These are phyloP conservation scores for Streblospio benedicti DNA, from an alignment of 1,140 invertebrate species.

Conservation along the genomic window DNA sequence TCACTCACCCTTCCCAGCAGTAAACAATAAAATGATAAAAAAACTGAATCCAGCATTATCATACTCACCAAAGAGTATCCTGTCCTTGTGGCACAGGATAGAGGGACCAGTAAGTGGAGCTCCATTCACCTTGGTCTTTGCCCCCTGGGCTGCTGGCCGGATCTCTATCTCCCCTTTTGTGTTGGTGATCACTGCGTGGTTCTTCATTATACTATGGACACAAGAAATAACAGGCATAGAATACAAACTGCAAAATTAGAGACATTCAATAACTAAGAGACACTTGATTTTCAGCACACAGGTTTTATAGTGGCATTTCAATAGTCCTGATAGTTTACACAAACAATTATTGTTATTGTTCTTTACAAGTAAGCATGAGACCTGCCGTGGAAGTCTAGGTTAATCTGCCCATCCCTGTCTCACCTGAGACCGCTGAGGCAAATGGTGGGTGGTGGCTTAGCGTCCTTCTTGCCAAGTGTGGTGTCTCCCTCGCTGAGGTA, in stretches of 20 bases:
- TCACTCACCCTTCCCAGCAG: too few species aligned
- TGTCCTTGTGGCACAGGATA: conserved; percentile 40
- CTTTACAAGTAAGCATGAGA: background rate
- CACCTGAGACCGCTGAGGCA: conserved; percentile 44
- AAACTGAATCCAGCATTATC: too few species aligned
- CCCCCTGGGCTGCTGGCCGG: conserved; percentile 31
- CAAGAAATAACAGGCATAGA: background rate
- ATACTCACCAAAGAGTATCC: conserved; percentile 45
- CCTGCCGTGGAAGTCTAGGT: background rate
- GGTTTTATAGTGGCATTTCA: too few species aligned
- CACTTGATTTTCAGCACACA: too few species aligned
- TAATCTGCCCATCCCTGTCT: background rate
- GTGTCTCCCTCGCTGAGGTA: conserved; percentile 35
- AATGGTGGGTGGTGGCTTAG: conserved; percentile 34
- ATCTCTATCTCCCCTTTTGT: conserved; percentile 30
- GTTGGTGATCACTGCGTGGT: conserved; percentile 37
- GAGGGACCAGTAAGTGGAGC: conserved; percentile 32
- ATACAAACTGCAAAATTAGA: background rate
- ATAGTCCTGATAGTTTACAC: too few species aligned
- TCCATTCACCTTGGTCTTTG: conserved; percentile 47
- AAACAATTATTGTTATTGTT: background rate
- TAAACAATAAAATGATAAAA: too few species aligned
- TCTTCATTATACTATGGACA: conserved; percentile 38
- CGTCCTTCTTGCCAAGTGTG: conserved; percentile 43
- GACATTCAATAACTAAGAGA: too few species aligned